Percentiles rank a stretch among this genome's conserved stretches.
Conservation (phyloP, 1,140 invertebrate species). For the Scaptomyza montana region DNA sequence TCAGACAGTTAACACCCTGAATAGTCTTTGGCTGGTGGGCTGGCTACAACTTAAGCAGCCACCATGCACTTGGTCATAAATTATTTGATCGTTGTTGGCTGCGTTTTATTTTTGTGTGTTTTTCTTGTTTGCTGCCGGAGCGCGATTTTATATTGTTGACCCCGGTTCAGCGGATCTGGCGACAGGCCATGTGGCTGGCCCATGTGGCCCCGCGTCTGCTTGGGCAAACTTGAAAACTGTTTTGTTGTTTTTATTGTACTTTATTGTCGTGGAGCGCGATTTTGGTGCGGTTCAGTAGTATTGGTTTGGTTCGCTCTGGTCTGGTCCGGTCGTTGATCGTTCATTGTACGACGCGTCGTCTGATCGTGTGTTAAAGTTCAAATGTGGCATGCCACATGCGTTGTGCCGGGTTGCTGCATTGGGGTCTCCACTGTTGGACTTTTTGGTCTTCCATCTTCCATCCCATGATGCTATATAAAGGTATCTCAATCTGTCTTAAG, state of each 20-base stretch:
- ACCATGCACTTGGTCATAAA: constrained; percentile 80
- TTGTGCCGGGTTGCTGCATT: constrained; percentile 14
- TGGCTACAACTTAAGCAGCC: constrained; percentile 69
- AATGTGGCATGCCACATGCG: constrained; percentile 74
- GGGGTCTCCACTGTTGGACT: constrained; percentile 9
- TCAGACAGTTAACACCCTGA: constrained; percentile 68
- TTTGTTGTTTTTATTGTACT: constrained; percentile 52
- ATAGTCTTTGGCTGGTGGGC: constrained; percentile 22
- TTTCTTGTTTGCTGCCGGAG: constrained; percentile 45
- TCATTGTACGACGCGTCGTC: constrained; percentile 2
- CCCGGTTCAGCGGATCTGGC: constrained; percentile 70
- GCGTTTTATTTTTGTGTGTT: constrained; percentile 28
- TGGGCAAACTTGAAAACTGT: constrained; percentile 70
- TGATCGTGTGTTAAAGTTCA: constrained; percentile 78
- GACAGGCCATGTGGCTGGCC: constrained; percentile 48
- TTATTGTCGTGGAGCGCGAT: constrained; percentile 25
- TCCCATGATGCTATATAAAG: constrained; percentile 47
- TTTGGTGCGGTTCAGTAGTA: constrained; percentile 5
- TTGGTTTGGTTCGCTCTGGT: neutral
- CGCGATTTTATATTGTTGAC: constrained; percentile 80
- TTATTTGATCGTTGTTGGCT: constrained; percentile 71
- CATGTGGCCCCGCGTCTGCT: constrained; percentile 42
- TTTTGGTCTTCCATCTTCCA: neutral
- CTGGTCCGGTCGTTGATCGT: neutral
- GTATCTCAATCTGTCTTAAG: constrained; percentile 74